A percentile compares a stretch with the other conserved stretches of the same genome.
These are phyloP conservation scores for Conopomorpha cramerella DNA, from an alignment of 1,140 invertebrate species.

Conservation along the genomic window DNA sequence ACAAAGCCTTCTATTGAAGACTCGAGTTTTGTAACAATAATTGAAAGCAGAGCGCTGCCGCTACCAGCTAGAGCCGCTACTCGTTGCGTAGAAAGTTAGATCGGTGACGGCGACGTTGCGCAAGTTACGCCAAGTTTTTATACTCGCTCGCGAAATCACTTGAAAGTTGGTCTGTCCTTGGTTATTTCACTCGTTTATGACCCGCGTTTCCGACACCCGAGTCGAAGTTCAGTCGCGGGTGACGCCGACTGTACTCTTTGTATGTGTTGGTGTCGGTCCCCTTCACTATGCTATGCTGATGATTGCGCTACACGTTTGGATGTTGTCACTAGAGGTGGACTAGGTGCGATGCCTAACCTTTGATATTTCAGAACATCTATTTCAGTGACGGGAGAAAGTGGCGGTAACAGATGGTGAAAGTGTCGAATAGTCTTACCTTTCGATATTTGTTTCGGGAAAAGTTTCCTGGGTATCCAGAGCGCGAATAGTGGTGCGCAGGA, in stretches of 20 bases:
- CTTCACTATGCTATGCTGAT: slow-evolving; percentile 36
- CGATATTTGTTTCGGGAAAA: too few species aligned
- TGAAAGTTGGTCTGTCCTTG: slow-evolving; percentile 59
- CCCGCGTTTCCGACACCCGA: slow-evolving; percentile 47
- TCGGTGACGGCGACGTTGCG: slow-evolving; percentile 55
- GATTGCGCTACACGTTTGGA: too few species aligned
- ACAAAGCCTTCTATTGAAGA: too few species aligned
- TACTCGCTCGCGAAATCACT: slow-evolving; percentile 57
- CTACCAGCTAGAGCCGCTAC: too few species aligned
- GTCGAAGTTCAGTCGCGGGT: slow-evolving; percentile 39
- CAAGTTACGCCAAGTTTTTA: slow-evolving; percentile 58
- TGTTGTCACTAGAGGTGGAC: too few species aligned
- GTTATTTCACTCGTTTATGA: slow-evolving; percentile 57
- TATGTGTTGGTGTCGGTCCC: slow-evolving; percentile 29
- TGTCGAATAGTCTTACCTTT: too few species aligned
- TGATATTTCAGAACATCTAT: too few species aligned
- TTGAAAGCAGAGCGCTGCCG: too few species aligned
- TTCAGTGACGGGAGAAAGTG: too few species aligned
- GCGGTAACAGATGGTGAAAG: too few species aligned
- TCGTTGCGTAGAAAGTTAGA: slow-evolving; percentile 56
- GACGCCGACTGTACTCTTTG: slow-evolving; percentile 33
- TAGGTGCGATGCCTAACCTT: too few species aligned
- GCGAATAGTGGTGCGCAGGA: slow-evolving; percentile 32
- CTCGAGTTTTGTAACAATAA: too few species aligned
- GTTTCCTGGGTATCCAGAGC: slow-evolving; percentile 17